These are phyloP conservation scores for Drosophila subobscura DNA, from an alignment of 1,140 invertebrate genomes.

Conservation along the genomic window DNA sequence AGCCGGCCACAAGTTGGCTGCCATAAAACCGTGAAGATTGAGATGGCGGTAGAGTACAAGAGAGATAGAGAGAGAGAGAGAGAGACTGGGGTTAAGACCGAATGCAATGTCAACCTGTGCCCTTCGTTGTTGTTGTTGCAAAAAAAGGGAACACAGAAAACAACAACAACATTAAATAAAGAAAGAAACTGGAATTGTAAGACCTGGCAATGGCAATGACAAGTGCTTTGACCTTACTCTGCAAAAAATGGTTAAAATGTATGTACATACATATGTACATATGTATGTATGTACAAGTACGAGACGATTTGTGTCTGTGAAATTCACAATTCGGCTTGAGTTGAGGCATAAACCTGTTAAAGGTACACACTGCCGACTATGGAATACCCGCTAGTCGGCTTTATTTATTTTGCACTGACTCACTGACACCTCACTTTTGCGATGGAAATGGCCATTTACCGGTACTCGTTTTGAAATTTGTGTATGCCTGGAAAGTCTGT, in stretches of 20 bases:
- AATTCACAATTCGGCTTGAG: no score
- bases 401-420: no score
- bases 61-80: background rate
- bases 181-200: constrained; percentile 33
- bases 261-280: background rate
- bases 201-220: constrained; percentile 54
- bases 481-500: no score
- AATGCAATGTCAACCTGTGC: constrained; percentile 32
- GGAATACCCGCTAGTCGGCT: no score
- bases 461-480: no score
- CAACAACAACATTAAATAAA: constrained; percentile 10
- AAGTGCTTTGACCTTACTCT: constrained; percentile 72
- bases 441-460: no score
- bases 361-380: no score
- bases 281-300: background rate
- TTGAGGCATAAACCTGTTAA: no score
- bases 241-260: constrained; percentile 39
- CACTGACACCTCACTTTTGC: no score
- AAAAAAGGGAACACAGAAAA: constrained; percentile 15
- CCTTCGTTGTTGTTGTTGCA: constrained; percentile 36
- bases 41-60: background rate
- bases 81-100: constrained; percentile 29
- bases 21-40: background rate
- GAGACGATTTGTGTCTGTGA: no score
- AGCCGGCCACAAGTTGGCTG: constrained; percentile 11